phyloP scores from a whole-genome alignment of 2,888 invertebrate species.

The Melanchra persicariae region DNA sequence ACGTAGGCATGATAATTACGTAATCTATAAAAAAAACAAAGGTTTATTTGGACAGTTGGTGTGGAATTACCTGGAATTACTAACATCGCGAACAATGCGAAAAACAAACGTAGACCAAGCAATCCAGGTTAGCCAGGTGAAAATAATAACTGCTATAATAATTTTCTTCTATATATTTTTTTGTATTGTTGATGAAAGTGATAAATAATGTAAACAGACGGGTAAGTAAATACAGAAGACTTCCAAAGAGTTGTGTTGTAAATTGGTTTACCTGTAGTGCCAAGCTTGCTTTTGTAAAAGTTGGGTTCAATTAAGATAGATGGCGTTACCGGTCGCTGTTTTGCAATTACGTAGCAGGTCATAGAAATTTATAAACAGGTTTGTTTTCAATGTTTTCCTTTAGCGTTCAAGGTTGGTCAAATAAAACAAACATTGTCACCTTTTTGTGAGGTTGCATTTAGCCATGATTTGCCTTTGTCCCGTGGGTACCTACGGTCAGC shows the following conservation, averaged over 20 bases:
- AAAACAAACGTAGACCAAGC: background rate
- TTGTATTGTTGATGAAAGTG: background rate
- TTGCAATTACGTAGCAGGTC: background rate
- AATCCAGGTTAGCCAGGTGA: background rate
- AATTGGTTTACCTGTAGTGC: background rate
- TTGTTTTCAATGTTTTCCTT: slow-evolving; percentile 9
- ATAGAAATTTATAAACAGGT: background rate
- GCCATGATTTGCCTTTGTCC: too few relatives aligned
- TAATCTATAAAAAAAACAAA: background rate
- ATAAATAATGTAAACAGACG: background rate
- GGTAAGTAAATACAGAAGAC: background rate
- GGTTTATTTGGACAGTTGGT: background rate
- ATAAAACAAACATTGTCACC: slow-evolving; percentile 5
- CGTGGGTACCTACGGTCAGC: too few relatives aligned
- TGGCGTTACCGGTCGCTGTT: slow-evolving; percentile 31
- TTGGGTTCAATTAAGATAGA: slow-evolving; percentile 24
- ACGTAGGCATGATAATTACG: background rate
- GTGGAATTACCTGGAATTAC: background rate
- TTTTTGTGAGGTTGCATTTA: background rate
- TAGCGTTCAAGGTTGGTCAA: slow-evolving; percentile 15
- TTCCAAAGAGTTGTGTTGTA: too few relatives aligned
- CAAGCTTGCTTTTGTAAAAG: slow-evolving; percentile 3
- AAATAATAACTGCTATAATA: background rate
- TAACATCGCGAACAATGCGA: background rate
- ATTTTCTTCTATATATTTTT: background rate